These are phyloP conservation scores for Drosophila leonis DNA, from an alignment of 2,888 invertebrate genomes.

Conservation along the genomic window DNA sequence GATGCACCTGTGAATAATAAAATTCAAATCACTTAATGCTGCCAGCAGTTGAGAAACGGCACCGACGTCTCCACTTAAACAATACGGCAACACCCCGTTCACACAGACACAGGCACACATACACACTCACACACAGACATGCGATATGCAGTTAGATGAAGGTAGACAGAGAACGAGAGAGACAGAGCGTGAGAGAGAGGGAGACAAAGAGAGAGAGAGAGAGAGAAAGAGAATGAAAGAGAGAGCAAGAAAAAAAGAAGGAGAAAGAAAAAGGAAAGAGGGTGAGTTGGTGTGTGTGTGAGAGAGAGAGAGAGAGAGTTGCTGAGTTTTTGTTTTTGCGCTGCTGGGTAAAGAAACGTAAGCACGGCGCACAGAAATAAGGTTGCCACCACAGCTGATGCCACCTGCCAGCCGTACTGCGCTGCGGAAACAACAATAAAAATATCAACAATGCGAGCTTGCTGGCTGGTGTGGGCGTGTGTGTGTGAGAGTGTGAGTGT, in stretches of 20 bases:
- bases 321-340: slow-evolving; percentile 16
- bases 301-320: slow-evolving; percentile 2
- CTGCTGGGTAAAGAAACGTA: slow-evolving; percentile 15
- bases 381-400: slow-evolving; percentile 77
- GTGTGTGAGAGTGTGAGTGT: slow-evolving; percentile 8
- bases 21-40: slow-evolving; percentile 83
- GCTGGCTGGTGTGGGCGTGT: slow-evolving; percentile 5
- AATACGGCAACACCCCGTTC: slow-evolving; percentile 77
- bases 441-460: slow-evolving; percentile 47
- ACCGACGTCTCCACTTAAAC: slow-evolving; percentile 58
- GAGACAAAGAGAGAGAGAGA: slow-evolving; percentile 9
- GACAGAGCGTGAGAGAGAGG: slow-evolving; percentile 5
- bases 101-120: slow-evolving; percentile 22
- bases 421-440: slow-evolving; percentile 28
- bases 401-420: slow-evolving; percentile 31
- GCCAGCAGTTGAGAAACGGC: slow-evolving; percentile 36
- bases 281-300: not conserved
- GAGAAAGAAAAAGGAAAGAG: slow-evolving; percentile 7
- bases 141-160: slow-evolving; percentile 9
- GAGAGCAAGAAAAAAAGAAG: slow-evolving; percentile 3
- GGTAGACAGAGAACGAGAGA: not conserved
- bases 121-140: not conserved
- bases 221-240: slow-evolving; percentile 7
- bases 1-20: slow-evolving; percentile 80
- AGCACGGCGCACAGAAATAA: slow-evolving; percentile 62